Percentiles rank a stretch among this genome's conserved stretches.
Evolutionary conservation across 2,113 vertebrate species (phyloP).

Genomic region (Poeciliopsis turrubarensis): DNA sequence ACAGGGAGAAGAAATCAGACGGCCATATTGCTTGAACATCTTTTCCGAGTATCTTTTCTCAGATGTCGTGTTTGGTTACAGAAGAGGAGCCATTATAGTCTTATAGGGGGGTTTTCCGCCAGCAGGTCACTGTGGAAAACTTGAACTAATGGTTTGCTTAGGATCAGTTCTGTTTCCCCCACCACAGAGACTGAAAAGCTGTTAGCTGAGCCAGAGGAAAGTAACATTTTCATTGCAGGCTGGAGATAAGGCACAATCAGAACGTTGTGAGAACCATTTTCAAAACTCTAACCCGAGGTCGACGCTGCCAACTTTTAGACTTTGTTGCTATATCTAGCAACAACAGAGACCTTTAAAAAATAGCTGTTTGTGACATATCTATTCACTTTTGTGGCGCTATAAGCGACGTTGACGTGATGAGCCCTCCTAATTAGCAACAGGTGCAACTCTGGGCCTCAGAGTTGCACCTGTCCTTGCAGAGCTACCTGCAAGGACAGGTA

Average conservation of each 20-base stretch:
- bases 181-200: background rate
- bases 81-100: conserved; percentile 33
- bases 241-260: background rate
- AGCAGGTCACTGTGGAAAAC: background rate
- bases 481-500: too few species aligned
- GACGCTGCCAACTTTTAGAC: background rate
- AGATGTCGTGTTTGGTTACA: conserved; percentile 37
- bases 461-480: too few species aligned
- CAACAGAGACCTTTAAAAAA: background rate
- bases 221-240: background rate
- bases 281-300: background rate
- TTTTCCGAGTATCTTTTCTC: conserved; percentile 41
- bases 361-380: too few species aligned
- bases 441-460: too few species aligned
- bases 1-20: conserved; percentile 37
- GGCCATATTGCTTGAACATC: conserved; percentile 55
- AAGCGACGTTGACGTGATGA: background rate
- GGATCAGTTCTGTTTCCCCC: too few species aligned
- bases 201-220: background rate
- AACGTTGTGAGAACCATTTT: background rate
- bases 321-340: background rate
- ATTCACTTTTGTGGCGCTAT: too few species aligned
- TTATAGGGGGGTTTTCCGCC: conserved; percentile 7
- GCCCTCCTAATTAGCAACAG: too few species aligned
- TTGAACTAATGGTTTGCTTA: background rate